Evolutionary conservation across 2,797 vertebrate species (phyloP), one percentile per base, ranked within the genome.

Genomic region (Siniperca undulata): DNA sequence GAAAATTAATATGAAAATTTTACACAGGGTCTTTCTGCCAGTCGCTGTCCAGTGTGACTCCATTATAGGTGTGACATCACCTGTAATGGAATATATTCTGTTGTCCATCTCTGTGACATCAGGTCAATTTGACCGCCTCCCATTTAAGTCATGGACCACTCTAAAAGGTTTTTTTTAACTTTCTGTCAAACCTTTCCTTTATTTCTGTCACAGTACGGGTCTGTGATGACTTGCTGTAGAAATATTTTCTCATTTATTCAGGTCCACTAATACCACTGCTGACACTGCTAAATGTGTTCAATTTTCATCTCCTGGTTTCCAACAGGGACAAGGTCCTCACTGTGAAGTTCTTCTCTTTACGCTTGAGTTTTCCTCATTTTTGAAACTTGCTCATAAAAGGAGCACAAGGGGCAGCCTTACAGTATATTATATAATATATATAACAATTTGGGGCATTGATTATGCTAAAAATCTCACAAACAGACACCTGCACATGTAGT

Each of bases 381-480:
- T 75, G 16, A 65, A 73, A 70, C 44, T 30, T 34, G 19, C 50
- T 68, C 38, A 72, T 17, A 72, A 71, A 69, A 55, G 44, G 50
- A 79, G 48, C 53, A 70, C 67, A 80, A 55, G 3, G 12, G 52
- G 56, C 2, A 14, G 53, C 46, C 40, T 60, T 42, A 16, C 27
- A 27, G 27, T 27, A 27, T 27, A 27, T 27, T 27, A 27, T 27
- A 27, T 27, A 27, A 27, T 27, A 27, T 27, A 27, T n/a, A 11
- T 16, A n/a, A n/a, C 34, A 48, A 30, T 62, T 70, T 38, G 22
- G 20, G 7, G 1, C 36, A 6, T 14, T 64, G 62, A 79, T 68
- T 20, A 24, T 38, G n/a, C 22, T 34, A 55, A 80, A 67, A 38
- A 17, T 78, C 36, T 78, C 36, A 58, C 46, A 76, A 65, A 66